Evolutionary conservation across 2,113 vertebrate genomes (phyloP), one percentile per base, ranked within the genome.

Genomic region (Larimichthys crocea): DNA sequence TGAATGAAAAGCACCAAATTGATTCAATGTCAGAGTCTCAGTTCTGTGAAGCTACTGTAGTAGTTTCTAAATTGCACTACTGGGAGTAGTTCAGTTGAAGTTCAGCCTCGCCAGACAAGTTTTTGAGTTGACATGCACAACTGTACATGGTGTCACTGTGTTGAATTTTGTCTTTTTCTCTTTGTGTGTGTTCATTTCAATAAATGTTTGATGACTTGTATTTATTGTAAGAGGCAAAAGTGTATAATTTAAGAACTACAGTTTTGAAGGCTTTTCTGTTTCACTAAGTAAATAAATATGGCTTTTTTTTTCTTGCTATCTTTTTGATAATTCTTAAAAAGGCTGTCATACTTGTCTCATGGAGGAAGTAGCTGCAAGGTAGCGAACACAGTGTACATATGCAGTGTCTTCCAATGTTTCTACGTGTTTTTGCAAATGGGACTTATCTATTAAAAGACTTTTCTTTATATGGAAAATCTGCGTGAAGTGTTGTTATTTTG

Each of bases 151-250:
- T 89, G 86, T 91, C 89, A 84, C 90, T 87, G 88, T 91, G 86
- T 82, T 86, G 82, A 86, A 76, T 84, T 84, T 83, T 84, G 70
- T 91, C 82, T 64, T 74, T 85, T 81, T 87, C 82, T 88, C 80
- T 88, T 75, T 76, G 74, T 91, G 80, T 91, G 89, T 93, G 82
- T 89, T 92, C 78, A 86, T 92, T 93, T 94, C 85, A 79, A 73
- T 90, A 88, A 88, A 82, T 91, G 91, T 94, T 89, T 88, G 90
- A 88, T 86, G 71, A 91, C 87, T 94, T 65, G 61, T 95, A 95
- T 95, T 95, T 95, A 95, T 95, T 95, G 92, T 94, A 85, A 91
- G 79, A 89, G 46, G 66, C 88, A 87, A 86, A 92, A 80, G 82
- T 89, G 83, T 92, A 76, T 92, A 92, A 94, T 94, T 95, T 92